Conservation (phyloP, 37 sponge, comb jelly and placozoan species). For the Eunapius fragilis region DNA sequence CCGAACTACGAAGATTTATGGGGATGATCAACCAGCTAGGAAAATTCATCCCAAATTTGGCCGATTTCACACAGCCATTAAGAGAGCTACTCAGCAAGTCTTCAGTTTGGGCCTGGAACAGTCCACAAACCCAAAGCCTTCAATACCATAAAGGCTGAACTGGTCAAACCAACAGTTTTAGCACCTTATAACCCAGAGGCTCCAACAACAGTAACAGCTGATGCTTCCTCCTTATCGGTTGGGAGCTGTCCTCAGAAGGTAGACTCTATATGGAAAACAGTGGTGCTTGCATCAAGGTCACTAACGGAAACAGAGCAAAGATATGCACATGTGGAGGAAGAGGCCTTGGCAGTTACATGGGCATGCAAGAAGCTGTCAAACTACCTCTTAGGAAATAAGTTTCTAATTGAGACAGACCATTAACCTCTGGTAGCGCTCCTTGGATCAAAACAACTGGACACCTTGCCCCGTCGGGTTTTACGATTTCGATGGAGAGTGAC, state of each 20-base stretch:
- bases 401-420: constrained; percentile 48
- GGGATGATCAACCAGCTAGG: constrained; percentile 59
- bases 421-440: constrained; percentile 56
- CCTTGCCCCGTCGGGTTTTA: constrained; percentile 32
- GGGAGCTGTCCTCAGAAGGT: constrained; percentile 13
- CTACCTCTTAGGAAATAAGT: constrained; percentile 25
- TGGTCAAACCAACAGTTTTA: constrained; percentile 28
- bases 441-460: constrained; percentile 14
- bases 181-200: constrained; percentile 34
- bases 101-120: constrained; percentile 36
- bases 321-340: constrained; percentile 31
- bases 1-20: constrained; percentile 45
- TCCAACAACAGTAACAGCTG: constrained; percentile 7
- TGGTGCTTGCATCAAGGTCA: constrained; percentile 26
- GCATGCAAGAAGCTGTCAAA: constrained; percentile 26
- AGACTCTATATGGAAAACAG: constrained; percentile 10
- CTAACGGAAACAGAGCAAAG: constrained; percentile 17
- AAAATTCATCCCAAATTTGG: constrained; percentile 37
- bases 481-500: constrained; percentile 23
- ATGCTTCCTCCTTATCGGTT: constrained; percentile 37
- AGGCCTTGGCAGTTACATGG: constrained; percentile 31
- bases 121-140: constrained; percentile 30
- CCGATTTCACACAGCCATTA: constrained; percentile 38
- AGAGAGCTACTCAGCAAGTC: constrained; percentile 40
- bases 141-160: constrained; percentile 25